Base-by-base conservation (phyloP, 2,113 vertebrate genomes). In the Chionodraco myersi region DNA sequence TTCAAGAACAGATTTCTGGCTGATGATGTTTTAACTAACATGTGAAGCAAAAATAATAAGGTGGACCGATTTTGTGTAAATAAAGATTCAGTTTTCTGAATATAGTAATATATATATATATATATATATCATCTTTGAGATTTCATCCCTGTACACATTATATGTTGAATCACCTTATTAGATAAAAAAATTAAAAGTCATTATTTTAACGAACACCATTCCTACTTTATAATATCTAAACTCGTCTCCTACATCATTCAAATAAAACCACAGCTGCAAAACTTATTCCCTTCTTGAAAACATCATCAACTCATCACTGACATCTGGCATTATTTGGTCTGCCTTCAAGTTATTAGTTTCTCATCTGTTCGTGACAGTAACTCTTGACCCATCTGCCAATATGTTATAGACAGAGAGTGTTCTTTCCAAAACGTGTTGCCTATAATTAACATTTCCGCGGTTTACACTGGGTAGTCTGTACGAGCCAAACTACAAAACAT, bases 271-370 rank as follows among this genome's bases (percentile, higher is more conserved):
- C 8, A 18, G 64, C 36, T 12, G 11, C 49, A 61, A 41, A 68
- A 4, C 6, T 0, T 21, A 45, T 59, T 18, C 60, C 10, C 51
- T 44, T 53, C 8, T 21, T 48, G 12, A 74, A 30, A 63, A 64
- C 61, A 21, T 85, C 69, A 64, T 26, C 47, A 66, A 14, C 61
- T 62, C 16, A 9, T 68, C 12, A 10, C 57, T 18, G 52, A 84
- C 82, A 82, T 79, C 82, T 87, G 79, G 71, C 56, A 41, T 53
- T 9, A 76, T 70, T 82, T 80, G 18, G 6, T 79, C 65, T 59
- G 51, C 61, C 83, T 62, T 83, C 64, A 49, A 80, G 73, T 71
- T 0, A 65, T 75, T 56, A 52, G 54, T 51, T 58, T 61, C 18
- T 66, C 53, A 51, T 45, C 58, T 56, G 51, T 12, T 36, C 30